phyloP scores from a whole-genome alignment of 1,140 invertebrate species.

The Lasaia peninsularis region DNA sequence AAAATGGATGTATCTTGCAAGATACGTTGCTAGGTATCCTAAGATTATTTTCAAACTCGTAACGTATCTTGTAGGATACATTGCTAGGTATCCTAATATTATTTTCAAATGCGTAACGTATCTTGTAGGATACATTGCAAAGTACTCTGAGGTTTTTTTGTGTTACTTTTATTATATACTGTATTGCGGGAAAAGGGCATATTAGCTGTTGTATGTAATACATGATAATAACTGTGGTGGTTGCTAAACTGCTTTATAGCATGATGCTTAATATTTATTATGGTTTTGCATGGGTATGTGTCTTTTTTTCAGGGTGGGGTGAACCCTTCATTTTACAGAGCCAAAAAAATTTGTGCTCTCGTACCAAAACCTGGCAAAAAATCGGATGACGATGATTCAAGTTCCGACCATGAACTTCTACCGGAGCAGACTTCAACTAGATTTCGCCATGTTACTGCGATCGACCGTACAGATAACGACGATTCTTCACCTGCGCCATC shows the following conservation, averaged over 20 bases:
- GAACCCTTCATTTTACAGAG: not conserved
- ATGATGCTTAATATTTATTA: too few relatives aligned
- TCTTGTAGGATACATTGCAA: too few relatives aligned
- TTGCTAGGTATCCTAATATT: not conserved
- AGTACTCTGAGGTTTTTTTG: not conserved
- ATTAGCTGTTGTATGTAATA: not conserved
- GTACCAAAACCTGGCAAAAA: not conserved
- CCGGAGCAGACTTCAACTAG: too few relatives aligned
- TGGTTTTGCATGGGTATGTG: too few relatives aligned
- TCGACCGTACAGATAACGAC: not conserved
- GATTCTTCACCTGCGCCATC: not conserved
- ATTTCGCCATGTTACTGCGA: not conserved
- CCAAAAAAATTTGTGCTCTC: not conserved
- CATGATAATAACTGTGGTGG: not conserved
- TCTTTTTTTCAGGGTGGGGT: too few relatives aligned
- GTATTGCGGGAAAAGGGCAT: not conserved
- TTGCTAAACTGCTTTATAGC: not conserved
- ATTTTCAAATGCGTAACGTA: too few relatives aligned
- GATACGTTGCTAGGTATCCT: not conserved
- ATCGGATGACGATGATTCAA: not conserved
- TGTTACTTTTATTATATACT: not conserved
- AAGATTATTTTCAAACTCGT: not conserved
- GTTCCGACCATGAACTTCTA: not conserved
- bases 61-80: too few relatives aligned
- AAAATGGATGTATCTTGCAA: not conserved